Evolutionary conservation across 2,888 invertebrate genomes (phyloP), one percentile per base, ranked within the genome.

Genomic region (Acronicta aceris): DNA sequence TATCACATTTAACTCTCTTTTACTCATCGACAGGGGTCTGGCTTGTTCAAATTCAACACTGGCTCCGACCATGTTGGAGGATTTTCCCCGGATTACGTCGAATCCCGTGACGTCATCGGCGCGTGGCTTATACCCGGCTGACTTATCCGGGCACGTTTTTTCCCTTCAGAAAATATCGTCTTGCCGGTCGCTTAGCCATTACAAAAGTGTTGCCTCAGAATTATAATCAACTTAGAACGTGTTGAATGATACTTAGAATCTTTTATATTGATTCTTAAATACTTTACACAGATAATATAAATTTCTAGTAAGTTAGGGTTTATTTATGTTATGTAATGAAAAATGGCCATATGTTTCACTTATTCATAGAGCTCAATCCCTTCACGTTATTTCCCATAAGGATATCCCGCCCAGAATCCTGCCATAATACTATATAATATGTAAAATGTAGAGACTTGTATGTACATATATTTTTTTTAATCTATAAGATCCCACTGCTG

Each of bases 101-200:
- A 72, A 81, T 81, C 82, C 79, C 68, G 79, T 77, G 76, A 77
- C 87, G 89, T 89, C 89, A 88, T 86, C 86, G 84, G 81, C 68
- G 78, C 80, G 80, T 85, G 82, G 87, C 87, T 86, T 86, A 87
- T 73, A 74, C 84, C 74, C 70, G 66, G 71, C 59, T 59, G 76
- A 81, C 83, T 89, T 89, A 89, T 85, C 83, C 84, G 55, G 74
- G 75, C 78, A 84, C 80, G 86, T 85, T 86, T 87, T 88, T 87
- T 81, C 59, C 62, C 69, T 64, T 72, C 71, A 78, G 72, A 80
- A 85, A 86, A 86, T 83, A 81, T 83, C 75, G 64, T 66, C 65
- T 67, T 58, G 59, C 17, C 63, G 55, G 71, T 54, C 66, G 59
- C 71, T 69, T 68, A 67, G 69, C 56, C 64, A 50, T 67, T 65